phyloP scores from a whole-genome alignment of 2,888 invertebrate genomes.

The Drosophila lacicola region DNA sequence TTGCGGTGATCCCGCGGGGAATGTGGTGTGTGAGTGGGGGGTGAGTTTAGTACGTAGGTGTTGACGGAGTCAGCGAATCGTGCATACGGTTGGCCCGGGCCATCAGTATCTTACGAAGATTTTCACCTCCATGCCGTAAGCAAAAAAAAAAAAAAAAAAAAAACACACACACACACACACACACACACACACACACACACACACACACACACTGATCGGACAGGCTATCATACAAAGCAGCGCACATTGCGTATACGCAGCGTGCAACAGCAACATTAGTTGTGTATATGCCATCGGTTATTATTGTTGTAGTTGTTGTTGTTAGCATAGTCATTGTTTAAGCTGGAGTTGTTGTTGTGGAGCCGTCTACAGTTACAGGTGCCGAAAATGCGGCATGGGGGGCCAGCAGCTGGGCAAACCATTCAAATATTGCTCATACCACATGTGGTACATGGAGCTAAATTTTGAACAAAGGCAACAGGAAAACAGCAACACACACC shows the following conservation, averaged over 20 bases:
- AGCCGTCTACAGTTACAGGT: conserved; percentile 55
- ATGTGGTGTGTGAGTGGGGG: too few species aligned
- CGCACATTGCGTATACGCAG: conserved; percentile 60
- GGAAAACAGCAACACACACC: conserved; percentile 29
- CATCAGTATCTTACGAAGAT: too few species aligned
- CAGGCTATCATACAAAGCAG: conserved; percentile 1
- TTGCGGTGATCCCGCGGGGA: too few species aligned
- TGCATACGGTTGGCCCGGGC: too few species aligned
- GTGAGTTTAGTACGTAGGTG: too few species aligned
- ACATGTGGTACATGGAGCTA: conserved; percentile 33
- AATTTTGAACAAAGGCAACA: conserved; percentile 22
- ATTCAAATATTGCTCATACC: conserved; percentile 63
- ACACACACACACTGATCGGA: conserved; percentile 1
- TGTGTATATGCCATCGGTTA: conserved; percentile 4
- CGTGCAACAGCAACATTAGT: conserved; percentile 35
- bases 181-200: conserved; percentile 1
- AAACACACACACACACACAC: too few species aligned
- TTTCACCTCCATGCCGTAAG: too few species aligned
- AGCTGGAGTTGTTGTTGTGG: conserved; percentile 4
- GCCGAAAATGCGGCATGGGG: conserved; percentile 43
- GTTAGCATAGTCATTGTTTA: conserved; percentile 11
- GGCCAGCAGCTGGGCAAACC: conserved; percentile 24
- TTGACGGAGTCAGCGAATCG: too few species aligned
- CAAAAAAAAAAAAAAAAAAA: too few species aligned
- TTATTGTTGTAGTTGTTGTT: conserved; percentile 14